Conservation (phyloP, 2,888 invertebrate species). For the Amphipyra berbera region DNA sequence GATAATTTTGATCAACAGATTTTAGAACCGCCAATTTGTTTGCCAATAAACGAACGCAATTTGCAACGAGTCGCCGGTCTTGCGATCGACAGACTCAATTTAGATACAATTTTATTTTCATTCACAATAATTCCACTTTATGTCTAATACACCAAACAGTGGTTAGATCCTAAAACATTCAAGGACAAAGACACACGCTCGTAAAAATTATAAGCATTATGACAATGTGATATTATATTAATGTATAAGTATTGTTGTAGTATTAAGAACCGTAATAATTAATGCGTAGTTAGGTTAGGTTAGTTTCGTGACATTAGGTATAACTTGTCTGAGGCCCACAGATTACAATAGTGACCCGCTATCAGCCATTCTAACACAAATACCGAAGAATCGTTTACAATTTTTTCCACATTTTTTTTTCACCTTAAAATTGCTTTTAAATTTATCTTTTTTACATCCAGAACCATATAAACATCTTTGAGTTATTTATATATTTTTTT, state of each 20-base stretch:
- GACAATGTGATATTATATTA: constrained; percentile 90
- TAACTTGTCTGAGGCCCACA: constrained; percentile 86
- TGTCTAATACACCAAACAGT: constrained; percentile 88
- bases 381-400: constrained; percentile 86
- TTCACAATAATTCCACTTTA: constrained; percentile 80
- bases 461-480: constrained; percentile 91
- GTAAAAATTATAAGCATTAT: constrained; percentile 90
- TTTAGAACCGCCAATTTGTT: constrained; percentile 64
- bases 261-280: constrained; percentile 88
- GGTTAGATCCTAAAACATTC: constrained; percentile 88
- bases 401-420: constrained; percentile 76
- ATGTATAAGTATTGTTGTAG: constrained; percentile 88
- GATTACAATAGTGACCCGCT: constrained; percentile 88
- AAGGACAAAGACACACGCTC: constrained; percentile 90
- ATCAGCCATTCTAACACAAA: constrained; percentile 84
- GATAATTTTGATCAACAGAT: constrained; percentile 80
- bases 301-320: constrained; percentile 82
- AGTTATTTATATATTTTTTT: constrained; percentile 89
- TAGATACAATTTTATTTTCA: constrained; percentile 75
- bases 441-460: constrained; percentile 89
- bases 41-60: constrained; percentile 78
- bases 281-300: constrained; percentile 88
- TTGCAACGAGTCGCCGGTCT: constrained; percentile 67
- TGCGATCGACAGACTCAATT: constrained; percentile 70
- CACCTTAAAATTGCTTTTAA: constrained; percentile 85